Evolutionary conservation across 2,797 vertebrate genomes (phyloP).

Genomic region (Oreonectes daqikongensis): DNA sequence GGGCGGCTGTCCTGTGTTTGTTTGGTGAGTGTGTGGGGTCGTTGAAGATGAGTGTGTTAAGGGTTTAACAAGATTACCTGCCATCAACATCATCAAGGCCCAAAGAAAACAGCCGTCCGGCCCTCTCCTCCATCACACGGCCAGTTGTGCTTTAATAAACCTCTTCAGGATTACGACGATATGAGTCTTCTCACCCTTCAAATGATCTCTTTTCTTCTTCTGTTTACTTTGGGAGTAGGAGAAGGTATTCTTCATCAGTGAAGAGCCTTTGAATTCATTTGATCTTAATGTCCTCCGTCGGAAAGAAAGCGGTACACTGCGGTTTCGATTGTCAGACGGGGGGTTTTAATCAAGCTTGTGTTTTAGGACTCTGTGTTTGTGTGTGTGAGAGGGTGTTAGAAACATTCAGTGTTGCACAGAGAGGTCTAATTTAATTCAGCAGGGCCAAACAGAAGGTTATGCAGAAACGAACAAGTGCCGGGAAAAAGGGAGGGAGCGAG

Average conservation of each 20-base stretch:
- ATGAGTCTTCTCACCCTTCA: slow-evolving; percentile 51
- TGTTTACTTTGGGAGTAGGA: slow-evolving; percentile 46
- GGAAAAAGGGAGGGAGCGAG: slow-evolving; percentile 84
- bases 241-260: slow-evolving; percentile 38
- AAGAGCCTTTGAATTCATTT: slow-evolving; percentile 31
- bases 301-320: neutral
- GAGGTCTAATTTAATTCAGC: slow-evolving; percentile 56
- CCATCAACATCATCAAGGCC: slow-evolving; percentile 58
- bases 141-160: slow-evolving; percentile 57
- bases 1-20: slow-evolving; percentile 55
- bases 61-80: slow-evolving; percentile 63
- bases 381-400: slow-evolving; percentile 8
- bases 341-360: slow-evolving; percentile 7
- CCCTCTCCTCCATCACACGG: slow-evolving; percentile 40
- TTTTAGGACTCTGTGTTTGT: slow-evolving; percentile 24
- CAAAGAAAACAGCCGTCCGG: slow-evolving; percentile 53
- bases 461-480: slow-evolving; percentile 53
- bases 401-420: slow-evolving; percentile 46
- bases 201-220: slow-evolving; percentile 53
- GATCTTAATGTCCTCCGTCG: neutral
- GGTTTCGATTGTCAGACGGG: slow-evolving; percentile 6
- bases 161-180: slow-evolving; percentile 53
- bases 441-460: slow-evolving; percentile 55
- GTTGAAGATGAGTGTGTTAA: slow-evolving; percentile 59
- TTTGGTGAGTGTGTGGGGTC: slow-evolving; percentile 59